Conservation (phyloP, 2,888 invertebrate genomes). For the Ferdinandea cuprea region DNA sequence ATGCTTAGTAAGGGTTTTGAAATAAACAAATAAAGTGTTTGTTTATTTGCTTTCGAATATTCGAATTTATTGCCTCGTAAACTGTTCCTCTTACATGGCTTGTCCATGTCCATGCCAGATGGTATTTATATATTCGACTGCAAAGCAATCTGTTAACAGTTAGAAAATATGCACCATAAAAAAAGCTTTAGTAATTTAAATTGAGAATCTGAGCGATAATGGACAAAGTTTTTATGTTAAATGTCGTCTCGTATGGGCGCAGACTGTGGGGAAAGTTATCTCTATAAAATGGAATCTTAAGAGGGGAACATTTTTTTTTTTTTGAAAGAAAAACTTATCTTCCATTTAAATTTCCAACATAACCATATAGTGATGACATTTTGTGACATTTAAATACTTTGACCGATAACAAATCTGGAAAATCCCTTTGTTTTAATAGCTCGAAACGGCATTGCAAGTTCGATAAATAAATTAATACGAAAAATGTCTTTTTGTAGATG, state of each 20-base stretch:
- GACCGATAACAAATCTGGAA: too few species aligned
- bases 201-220: conserved; percentile 17
- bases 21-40: conserved; percentile 46
- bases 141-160: conserved; percentile 9
- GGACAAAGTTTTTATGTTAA: conserved; percentile 11
- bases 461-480: too few species aligned
- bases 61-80: conserved; percentile 54
- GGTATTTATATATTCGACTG: conserved; percentile 11
- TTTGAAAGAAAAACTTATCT: too few species aligned
- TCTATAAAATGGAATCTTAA: too few species aligned
- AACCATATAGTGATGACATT: too few species aligned
- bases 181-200: conserved; percentile 2
- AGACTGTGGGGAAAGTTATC: too few species aligned
- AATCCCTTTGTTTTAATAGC: too few species aligned
- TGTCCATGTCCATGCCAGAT: conserved; percentile 10
- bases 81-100: conserved; percentile 4
- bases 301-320: too few species aligned
- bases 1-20: not conserved
- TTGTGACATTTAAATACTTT: too few species aligned
- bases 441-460: too few species aligned
- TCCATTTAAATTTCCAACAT: too few species aligned
- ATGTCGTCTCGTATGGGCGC: not conserved
- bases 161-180: conserved; percentile 10
- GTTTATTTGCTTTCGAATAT: conserved; percentile 37
- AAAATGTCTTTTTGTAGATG: too few species aligned